Evolutionary conservation across 2,113 vertebrate genomes (phyloP), one percentile per base, ranked within the genome.

Genomic region (Austrofundulus limnaeus): DNA sequence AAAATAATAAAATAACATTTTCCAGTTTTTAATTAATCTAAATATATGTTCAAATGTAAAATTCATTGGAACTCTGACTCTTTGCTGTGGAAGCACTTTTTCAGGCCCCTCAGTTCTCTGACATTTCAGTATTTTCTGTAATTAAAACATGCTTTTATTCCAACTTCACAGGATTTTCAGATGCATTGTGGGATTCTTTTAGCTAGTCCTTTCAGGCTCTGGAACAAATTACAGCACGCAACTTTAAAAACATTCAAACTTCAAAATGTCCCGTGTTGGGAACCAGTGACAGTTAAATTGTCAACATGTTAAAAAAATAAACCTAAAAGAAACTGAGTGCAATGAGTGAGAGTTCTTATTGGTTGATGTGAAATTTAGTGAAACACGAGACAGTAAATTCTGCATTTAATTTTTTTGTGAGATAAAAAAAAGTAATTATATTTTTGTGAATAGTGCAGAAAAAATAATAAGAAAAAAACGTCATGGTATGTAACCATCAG

Each of bases 401-500:
- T 34, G 31, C 31, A 34, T 34, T 34, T 10, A 34, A 34, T 34
- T 34, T 8, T 34, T 8, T 10, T 34, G 8, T 34, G 2, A 10
- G 31, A 34, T 34, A 5, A 34, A 34, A 34, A n/a, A 34, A 5
- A 34, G 31, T 5, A 34, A 34, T 8, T 10, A 1, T 10, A 34
- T 34, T 34, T 9, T 8, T 5, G 31, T 34, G 31, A 2, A 34
- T 34, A 2, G 31, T 34, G 31, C 31, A 34, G 28, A 28, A 7
- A 51, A 49, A 50, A 56, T 23, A 17, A 12, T 23, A 16, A 43
- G 46, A 37, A 15, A 31, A 58, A 37, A 53, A 46, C 24, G 9
- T 52, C 25, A 21, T 50, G 15, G 37, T 20, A 45, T 55, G 38
- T 41, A 34, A 38, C 66, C 69, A 66, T 76, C 61, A 78, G 60